These are phyloP conservation scores for Molanna angustata DNA, from an alignment of 2,888 invertebrate species.

Conservation along the genomic window DNA sequence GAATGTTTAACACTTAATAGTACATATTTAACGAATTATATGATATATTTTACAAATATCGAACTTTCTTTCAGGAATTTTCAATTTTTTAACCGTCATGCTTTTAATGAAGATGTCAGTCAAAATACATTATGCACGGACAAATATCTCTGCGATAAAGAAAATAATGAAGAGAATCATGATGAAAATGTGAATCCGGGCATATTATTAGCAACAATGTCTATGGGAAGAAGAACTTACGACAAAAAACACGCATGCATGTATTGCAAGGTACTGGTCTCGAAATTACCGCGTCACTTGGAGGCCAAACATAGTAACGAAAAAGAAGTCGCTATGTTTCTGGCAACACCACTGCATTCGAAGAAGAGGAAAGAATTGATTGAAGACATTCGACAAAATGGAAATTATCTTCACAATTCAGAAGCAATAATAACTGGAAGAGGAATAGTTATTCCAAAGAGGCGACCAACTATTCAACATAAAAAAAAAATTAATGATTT, in stretches of 20 bases:
- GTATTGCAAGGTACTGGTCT: not conserved
- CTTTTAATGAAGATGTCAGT: no score
- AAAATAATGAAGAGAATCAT: no score
- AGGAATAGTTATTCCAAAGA: conserved; percentile 2
- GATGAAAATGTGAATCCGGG: no score
- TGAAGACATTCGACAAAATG: conserved; percentile 2
- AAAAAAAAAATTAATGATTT: not conserved
- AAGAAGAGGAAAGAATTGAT: not conserved
- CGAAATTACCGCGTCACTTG: conserved; percentile 1
- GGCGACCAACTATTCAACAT: not conserved
- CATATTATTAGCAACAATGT: no score
- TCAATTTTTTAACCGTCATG: no score
- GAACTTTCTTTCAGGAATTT: no score
- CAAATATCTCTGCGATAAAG: no score
- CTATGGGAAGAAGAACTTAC: no score
- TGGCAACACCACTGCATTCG: not conserved
- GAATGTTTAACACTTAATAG: no score
- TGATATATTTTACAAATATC: no score
- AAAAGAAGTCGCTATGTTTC: not conserved
- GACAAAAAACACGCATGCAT: not conserved
- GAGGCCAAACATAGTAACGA: not conserved
- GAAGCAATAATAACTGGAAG: not conserved
- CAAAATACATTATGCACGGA: no score
- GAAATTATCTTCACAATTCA: conserved; percentile 1
- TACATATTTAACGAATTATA: no score